Percentiles rank a stretch among this genome's conserved stretches.
These are phyloP conservation scores for Cyphomyrus plagiostoma DNA, from an alignment of 2,113 vertebrate genomes.

Conservation along the genomic window DNA sequence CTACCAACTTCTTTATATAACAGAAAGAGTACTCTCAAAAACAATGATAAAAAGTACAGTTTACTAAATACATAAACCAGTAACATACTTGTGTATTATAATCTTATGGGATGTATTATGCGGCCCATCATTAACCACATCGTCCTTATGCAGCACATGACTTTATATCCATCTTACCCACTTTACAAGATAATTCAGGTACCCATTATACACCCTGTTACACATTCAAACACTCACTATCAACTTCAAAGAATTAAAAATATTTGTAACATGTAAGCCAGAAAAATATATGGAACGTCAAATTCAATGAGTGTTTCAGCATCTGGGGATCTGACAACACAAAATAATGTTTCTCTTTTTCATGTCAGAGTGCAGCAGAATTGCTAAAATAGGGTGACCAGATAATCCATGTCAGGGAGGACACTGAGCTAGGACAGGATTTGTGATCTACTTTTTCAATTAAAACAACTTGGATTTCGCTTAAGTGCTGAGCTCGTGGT, in stretches of 20 bases:
- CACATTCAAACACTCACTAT: background rate
- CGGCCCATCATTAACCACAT: background rate
- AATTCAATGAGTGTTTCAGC: background rate
- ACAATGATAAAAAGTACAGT: background rate
- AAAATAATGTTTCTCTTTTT: background rate
- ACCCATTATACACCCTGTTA: background rate
- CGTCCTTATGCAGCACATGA: background rate
- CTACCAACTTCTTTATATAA: background rate
- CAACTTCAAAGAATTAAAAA: background rate
- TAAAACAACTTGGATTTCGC: background rate
- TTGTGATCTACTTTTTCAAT: background rate
- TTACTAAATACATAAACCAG: background rate
- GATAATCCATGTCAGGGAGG: background rate
- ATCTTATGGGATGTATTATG: background rate
- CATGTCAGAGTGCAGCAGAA: background rate
- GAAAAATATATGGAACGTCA: background rate
- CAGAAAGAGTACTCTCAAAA: background rate
- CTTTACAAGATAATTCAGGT: conserved; percentile 62
- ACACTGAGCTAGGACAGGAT: background rate
- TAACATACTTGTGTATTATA: background rate
- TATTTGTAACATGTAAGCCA: background rate
- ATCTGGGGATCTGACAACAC: background rate
- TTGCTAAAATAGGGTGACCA: background rate
- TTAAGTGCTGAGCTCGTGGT: background rate
- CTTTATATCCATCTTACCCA: background rate